Evolutionary conservation across 2,888 invertebrate genomes (phyloP).

Genomic region (Latrodectus elegans): DNA sequence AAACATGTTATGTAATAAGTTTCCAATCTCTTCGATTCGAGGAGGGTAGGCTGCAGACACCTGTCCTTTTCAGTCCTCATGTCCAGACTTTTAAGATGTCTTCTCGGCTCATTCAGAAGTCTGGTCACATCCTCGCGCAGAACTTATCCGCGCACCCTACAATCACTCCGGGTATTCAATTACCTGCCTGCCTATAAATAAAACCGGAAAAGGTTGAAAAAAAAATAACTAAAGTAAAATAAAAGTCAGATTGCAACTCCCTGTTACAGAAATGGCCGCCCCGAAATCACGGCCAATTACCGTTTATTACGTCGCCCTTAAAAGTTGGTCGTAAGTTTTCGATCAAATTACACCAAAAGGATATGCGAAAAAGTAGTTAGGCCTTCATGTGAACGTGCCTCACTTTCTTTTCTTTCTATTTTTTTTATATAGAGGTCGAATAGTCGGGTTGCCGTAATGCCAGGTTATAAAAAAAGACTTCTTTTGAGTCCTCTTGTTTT

Average conservation of each 20-base stretch:
- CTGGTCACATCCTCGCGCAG: conserved; percentile 33
- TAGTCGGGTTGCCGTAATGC: conserved; percentile 21
- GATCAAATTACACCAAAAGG: conserved; percentile 46
- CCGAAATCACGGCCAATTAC: conserved; percentile 66
- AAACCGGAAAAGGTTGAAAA: conserved; percentile 48
- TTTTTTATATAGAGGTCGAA: neutral
- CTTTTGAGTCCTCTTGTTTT: conserved; percentile 17
- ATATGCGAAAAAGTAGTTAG: conserved; percentile 45
- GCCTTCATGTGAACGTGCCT: conserved; percentile 27
- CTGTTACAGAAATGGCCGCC: conserved; percentile 50
- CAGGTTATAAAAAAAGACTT: conserved; percentile 17
- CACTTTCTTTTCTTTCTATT: neutral
- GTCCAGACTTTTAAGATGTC: neutral
- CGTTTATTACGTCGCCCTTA: conserved; percentile 58
- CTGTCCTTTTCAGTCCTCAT: conserved; percentile 26
- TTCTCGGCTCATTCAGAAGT: conserved; percentile 25
- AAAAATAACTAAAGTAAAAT: conserved; percentile 11
- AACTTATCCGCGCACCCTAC: conserved; percentile 34
- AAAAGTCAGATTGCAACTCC: conserved; percentile 17
- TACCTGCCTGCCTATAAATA: conserved; percentile 63
- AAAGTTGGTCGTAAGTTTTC: conserved; percentile 27
- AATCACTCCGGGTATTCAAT: conserved; percentile 61
- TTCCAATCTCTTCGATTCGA: no score
- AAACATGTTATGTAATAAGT: no score
- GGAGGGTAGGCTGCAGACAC: conserved; percentile 12